A percentile compares a stretch with the other conserved stretches of the same genome.
These are phyloP conservation scores for Magallana gigas DNA, from an alignment of 1,140 invertebrate species.

Conservation along the genomic window DNA sequence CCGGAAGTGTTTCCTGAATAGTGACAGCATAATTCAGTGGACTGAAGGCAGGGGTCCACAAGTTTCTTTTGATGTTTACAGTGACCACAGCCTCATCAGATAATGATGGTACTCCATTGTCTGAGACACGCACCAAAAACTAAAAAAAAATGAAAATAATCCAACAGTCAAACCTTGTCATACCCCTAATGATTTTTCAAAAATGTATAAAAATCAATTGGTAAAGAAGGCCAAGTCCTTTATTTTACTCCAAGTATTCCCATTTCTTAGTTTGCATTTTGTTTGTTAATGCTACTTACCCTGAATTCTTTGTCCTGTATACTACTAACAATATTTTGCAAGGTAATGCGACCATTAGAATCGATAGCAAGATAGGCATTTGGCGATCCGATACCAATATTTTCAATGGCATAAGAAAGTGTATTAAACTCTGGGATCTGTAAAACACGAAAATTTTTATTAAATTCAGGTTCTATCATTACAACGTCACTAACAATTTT, in stretches of 20 bases:
- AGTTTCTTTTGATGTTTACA: slow-evolving; percentile 90
- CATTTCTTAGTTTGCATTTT: too few relatives aligned
- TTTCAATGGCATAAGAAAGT: slow-evolving; percentile 13
- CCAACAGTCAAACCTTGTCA: too few relatives aligned
- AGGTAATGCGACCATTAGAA: background rate
- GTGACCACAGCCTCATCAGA: slow-evolving; percentile 80
- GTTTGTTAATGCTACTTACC: background rate
- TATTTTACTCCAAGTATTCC: too few relatives aligned
- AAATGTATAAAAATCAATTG: too few relatives aligned
- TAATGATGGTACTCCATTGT: slow-evolving; percentile 57
- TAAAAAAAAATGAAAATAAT: slow-evolving; percentile 38
- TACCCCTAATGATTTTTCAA: too few relatives aligned
- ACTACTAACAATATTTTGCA: background rate
- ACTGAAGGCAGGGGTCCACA: slow-evolving; percentile 86
- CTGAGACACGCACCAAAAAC: slow-evolving; percentile 54
- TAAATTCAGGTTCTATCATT: too few relatives aligned
- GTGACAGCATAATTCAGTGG: slow-evolving; percentile 54
- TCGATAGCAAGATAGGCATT: slow-evolving; percentile 24
- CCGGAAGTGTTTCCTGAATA: slow-evolving; percentile 62
- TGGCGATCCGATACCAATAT: background rate
- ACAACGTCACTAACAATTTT: background rate
- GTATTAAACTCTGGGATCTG: slow-evolving; percentile 26
- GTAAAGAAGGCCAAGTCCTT: too few relatives aligned
- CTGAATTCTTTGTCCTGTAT: slow-evolving; percentile 2
- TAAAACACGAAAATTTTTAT: background rate